phyloP scores from a whole-genome alignment of 2,113 vertebrate genomes.

The Parus major region DNA sequence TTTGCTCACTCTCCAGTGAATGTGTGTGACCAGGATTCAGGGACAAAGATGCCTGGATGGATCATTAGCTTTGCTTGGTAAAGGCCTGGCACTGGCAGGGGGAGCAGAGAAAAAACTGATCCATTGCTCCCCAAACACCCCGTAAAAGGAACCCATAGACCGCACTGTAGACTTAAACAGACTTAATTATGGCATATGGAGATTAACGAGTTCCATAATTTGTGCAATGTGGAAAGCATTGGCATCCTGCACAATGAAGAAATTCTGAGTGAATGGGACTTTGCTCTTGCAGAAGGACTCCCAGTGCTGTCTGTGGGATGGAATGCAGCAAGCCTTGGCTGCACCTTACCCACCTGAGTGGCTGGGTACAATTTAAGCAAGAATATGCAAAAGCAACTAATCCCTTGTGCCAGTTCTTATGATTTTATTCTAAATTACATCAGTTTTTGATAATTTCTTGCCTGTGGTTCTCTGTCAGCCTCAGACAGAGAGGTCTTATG shows the following conservation, averaged over 20 bases:
- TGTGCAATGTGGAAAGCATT: background rate
- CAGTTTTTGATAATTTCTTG: background rate
- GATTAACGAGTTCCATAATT: background rate
- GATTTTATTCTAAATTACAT: background rate
- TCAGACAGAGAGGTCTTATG: background rate
- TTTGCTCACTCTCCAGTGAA: background rate
- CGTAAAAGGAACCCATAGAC: background rate
- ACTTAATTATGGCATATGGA: background rate
- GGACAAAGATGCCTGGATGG: background rate
- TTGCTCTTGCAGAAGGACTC: background rate
- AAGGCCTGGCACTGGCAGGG: background rate
- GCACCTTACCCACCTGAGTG: background rate
- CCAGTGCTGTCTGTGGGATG: background rate
- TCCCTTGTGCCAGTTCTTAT: background rate
- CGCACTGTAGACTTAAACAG: background rate
- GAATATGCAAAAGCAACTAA: background rate
- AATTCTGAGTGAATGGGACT: background rate
- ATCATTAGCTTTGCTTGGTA: background rate
- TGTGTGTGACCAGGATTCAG: background rate
- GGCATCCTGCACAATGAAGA: background rate
- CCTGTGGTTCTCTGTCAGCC: background rate
- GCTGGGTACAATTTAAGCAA: background rate
- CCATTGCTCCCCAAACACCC: background rate
- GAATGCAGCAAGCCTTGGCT: background rate
- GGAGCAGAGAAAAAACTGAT: background rate